Evolutionary conservation across 2,113 vertebrate genomes (phyloP).

Genomic region (Ptilorrhoa leucosticta): DNA sequence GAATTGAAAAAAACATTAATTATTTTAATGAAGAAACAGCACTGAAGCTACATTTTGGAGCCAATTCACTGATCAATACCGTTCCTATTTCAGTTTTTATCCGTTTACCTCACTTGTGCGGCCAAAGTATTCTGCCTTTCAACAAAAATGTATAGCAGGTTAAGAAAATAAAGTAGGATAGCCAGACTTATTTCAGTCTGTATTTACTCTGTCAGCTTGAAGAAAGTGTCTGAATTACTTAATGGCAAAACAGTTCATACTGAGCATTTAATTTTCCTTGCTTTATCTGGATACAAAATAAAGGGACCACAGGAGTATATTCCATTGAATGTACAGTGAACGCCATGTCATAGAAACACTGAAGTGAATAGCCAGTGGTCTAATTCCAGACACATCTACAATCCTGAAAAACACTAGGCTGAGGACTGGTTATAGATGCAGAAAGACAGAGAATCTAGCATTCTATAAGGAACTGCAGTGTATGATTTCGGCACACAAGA

Average conservation of each 20-base stretch:
- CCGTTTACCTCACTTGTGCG: background rate
- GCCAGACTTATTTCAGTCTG: background rate
- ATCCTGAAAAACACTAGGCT: background rate
- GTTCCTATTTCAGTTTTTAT: background rate
- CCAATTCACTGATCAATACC: background rate
- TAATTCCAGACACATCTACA: background rate
- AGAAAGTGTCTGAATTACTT: background rate
- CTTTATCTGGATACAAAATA: background rate
- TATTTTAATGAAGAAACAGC: background rate
- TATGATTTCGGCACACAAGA: background rate
- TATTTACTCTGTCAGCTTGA: background rate
- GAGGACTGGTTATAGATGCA: background rate
- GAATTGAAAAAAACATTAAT: background rate
- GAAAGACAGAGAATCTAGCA: background rate
- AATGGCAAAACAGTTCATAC: background rate
- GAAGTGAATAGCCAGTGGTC: background rate
- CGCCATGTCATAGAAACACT: rapidly evolving
- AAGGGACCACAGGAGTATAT: background rate
- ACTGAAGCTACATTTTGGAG: background rate
- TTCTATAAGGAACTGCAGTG: background rate
- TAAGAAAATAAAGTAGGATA: background rate
- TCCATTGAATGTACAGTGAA: background rate
- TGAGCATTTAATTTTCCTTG: background rate
- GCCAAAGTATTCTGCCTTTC: background rate
- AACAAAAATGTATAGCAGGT: background rate